phyloP scores from a whole-genome alignment of 2,797 vertebrate genomes.

The Neosilurus hyrtlii region DNA sequence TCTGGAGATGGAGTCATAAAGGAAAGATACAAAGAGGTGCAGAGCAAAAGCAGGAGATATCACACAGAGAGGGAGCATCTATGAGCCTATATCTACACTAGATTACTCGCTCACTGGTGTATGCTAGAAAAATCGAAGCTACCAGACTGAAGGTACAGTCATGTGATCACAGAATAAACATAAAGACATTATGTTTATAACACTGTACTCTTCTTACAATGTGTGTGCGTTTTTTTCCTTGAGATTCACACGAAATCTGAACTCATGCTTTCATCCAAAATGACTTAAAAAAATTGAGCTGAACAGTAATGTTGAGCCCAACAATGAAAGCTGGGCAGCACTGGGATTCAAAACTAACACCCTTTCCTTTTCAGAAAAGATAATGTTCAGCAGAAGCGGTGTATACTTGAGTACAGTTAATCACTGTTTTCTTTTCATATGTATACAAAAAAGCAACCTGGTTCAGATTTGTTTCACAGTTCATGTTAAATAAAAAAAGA shows the following conservation, averaged over 20 bases:
- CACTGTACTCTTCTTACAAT: neutral
- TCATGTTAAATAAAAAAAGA: no score
- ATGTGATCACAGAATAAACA: neutral
- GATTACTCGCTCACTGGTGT: neutral
- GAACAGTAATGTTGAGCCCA: neutral
- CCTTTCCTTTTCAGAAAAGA: neutral
- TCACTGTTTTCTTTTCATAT: conserved; percentile 14
- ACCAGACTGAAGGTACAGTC: neutral
- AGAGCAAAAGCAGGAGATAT: neutral
- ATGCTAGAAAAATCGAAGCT: neutral
- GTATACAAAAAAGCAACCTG: neutral
- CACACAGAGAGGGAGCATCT: neutral
- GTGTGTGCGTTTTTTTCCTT: neutral
- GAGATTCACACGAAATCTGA: neutral
- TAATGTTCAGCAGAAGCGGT: neutral
- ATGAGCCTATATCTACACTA: no score
- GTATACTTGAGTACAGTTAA: neutral
- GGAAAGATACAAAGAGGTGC: neutral
- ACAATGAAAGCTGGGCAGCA: neutral
- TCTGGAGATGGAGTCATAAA: neutral
- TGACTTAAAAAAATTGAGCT: neutral
- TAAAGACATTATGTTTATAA: neutral
- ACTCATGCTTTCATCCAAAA: neutral
- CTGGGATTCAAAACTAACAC: neutral
- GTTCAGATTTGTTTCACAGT: neutral